phyloP scores from a whole-genome alignment of 2,113 vertebrate species.

The Electrona antarctica region DNA sequence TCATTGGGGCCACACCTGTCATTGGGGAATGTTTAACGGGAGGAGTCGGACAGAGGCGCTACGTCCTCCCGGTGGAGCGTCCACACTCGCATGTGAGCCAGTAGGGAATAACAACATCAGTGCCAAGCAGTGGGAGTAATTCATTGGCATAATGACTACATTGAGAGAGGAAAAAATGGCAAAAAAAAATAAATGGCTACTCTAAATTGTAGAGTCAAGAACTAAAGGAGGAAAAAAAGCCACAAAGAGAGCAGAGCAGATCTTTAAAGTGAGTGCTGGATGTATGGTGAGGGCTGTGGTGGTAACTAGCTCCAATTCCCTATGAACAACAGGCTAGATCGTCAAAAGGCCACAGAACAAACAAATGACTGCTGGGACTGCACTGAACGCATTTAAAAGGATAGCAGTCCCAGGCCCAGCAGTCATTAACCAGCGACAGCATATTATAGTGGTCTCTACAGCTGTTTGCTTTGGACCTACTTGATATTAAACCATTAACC shows the following conservation, averaged over 20 bases:
- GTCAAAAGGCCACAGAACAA: slow-evolving; percentile 52
- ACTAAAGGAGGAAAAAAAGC: background rate
- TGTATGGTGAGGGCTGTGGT: slow-evolving; percentile 34
- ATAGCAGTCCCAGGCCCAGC: slow-evolving; percentile 37
- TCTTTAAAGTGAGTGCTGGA: slow-evolving; percentile 55
- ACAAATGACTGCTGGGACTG: too few relatives aligned
- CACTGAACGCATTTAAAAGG: slow-evolving; percentile 19
- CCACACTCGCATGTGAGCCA: too few relatives aligned
- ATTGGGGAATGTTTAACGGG: too few relatives aligned
- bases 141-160: background rate
- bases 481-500: slow-evolving; percentile 13
- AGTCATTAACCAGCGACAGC: slow-evolving; percentile 27
- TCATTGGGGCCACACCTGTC: too few relatives aligned
- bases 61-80: too few relatives aligned
- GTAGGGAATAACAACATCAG: too few relatives aligned
- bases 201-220: background rate
- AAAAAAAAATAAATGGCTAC: background rate
- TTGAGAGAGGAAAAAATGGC: background rate
- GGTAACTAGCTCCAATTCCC: slow-evolving; percentile 47
- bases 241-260: slow-evolving; percentile 19
- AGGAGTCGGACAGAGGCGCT: too few relatives aligned
- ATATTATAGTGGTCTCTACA: slow-evolving; percentile 13
- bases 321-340: slow-evolving; percentile 61
- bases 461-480: slow-evolving; percentile 48
- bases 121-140: background rate